Evolutionary conservation across 2,888 invertebrate genomes (phyloP).

Genomic region (Hydraecia micacea): DNA sequence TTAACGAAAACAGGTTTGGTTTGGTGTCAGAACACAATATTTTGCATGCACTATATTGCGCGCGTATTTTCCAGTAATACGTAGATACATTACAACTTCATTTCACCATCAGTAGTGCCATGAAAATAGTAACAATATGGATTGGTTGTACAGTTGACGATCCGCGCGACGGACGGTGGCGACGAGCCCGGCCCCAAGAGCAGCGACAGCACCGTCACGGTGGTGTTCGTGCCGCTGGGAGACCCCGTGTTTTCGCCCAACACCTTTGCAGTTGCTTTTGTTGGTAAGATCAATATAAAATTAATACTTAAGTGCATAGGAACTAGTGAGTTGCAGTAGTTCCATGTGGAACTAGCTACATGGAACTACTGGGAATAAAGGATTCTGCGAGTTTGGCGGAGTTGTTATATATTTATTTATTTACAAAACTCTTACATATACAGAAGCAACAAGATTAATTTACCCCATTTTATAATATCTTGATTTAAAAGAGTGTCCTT

Average conservation of each 20-base stretch:
- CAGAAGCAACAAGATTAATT: too few species aligned
- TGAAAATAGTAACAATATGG: not conserved
- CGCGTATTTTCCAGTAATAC: not conserved
- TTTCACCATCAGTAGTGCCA: not conserved
- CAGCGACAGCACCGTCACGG: slow-evolving; percentile 74
- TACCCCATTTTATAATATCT: too few species aligned
- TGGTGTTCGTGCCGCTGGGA: slow-evolving; percentile 86
- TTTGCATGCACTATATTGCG: not conserved
- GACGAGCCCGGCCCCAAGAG: slow-evolving; percentile 76
- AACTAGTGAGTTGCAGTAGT: too few species aligned
- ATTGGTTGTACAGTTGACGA: slow-evolving; percentile 78
- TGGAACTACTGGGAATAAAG: too few species aligned
- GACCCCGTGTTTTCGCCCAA: slow-evolving; percentile 81
- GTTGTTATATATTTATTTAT: too few species aligned
- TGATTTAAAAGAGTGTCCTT: too few species aligned
- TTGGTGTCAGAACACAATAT: too few species aligned
- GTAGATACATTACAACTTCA: not conserved
- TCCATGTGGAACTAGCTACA: too few species aligned
- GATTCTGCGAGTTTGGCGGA: too few species aligned
- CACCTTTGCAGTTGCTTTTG: slow-evolving; percentile 75
- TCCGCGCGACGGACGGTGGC: slow-evolving; percentile 88
- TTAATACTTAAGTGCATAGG: too few species aligned
- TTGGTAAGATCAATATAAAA: slow-evolving; percentile 71
- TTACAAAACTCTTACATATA: not conserved
- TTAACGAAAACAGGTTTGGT: not conserved